phyloP scores from a whole-genome alignment of 2,888 invertebrate species.

The Merodon equestris region DNA sequence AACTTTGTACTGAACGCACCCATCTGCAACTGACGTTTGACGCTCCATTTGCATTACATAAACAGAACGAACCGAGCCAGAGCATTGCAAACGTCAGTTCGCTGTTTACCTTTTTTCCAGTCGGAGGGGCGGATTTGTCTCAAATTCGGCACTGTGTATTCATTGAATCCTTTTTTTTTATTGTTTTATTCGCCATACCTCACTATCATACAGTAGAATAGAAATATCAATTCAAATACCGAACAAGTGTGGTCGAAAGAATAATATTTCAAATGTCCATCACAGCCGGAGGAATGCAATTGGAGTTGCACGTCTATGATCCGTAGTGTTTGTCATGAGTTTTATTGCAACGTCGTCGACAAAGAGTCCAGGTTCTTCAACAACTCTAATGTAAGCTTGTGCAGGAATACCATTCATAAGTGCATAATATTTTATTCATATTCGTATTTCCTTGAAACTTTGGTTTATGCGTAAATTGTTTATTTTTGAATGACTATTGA shows the following conservation, averaged over 20 bases:
- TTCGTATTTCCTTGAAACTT: conserved; percentile 5
- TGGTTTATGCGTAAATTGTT: conserved; percentile 9
- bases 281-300: conserved; percentile 48
- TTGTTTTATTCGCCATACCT: conserved; percentile 6
- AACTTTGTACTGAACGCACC: conserved; percentile 3
- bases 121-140: conserved; percentile 15
- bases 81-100: conserved; percentile 54
- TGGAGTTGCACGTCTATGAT: conserved; percentile 48
- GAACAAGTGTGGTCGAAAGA: conserved; percentile 13
- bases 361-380: conserved; percentile 61
- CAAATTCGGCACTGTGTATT: conserved; percentile 12
- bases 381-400: conserved; percentile 61
- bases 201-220: too few species aligned
- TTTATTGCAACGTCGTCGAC: conserved; percentile 65
- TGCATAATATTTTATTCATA: conserved; percentile 2
- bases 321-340: conserved; percentile 61
- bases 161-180: conserved; percentile 23
- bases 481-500: conserved; percentile 24
- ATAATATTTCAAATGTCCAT: conserved; percentile 53
- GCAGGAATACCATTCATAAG: not conserved
- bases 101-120: conserved; percentile 53
- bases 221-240: not conserved
- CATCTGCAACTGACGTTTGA: conserved; percentile 14
- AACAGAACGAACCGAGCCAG: not conserved
- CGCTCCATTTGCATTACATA: conserved; percentile 10